These are phyloP conservation scores for Drosophila saltans DNA, from an alignment of 1,140 invertebrate species.

Conservation along the genomic window DNA sequence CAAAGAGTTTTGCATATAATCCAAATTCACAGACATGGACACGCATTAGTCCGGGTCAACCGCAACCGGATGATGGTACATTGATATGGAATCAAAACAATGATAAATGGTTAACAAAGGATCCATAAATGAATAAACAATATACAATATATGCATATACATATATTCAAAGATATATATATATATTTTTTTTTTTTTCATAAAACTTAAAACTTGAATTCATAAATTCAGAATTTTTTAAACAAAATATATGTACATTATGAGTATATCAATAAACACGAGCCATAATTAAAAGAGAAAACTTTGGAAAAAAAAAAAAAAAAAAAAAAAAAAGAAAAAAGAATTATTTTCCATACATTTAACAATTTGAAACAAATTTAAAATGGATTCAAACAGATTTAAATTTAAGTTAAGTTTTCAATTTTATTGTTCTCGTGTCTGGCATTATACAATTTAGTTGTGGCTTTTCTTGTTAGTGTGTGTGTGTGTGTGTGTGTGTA, in stretches of 20 bases:
- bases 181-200: too few relatives aligned
- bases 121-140: background rate
- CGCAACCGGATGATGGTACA: slow-evolving; percentile 55
- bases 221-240: too few relatives aligned
- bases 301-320: too few relatives aligned
- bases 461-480: background rate
- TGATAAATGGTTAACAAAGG: slow-evolving; percentile 71
- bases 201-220: too few relatives aligned
- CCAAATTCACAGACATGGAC: slow-evolving; percentile 66
- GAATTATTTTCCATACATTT: too few relatives aligned
- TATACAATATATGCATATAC: too few relatives aligned
- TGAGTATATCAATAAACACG: too few relatives aligned
- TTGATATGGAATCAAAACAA: slow-evolving; percentile 77
- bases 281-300: too few relatives aligned
- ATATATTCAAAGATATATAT: too few relatives aligned
- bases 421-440: slow-evolving; percentile 5
- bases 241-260: too few relatives aligned
- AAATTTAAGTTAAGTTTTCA: background rate
- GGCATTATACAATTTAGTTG: background rate
- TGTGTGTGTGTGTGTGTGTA: background rate
- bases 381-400: background rate
- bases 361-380: background rate
- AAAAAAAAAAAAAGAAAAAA: too few relatives aligned
- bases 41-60: slow-evolving; percentile 41
- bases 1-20: slow-evolving; percentile 72